These are phyloP conservation scores for Laspeyria flexula DNA, from an alignment of 2,888 invertebrate species.

Conservation along the genomic window DNA sequence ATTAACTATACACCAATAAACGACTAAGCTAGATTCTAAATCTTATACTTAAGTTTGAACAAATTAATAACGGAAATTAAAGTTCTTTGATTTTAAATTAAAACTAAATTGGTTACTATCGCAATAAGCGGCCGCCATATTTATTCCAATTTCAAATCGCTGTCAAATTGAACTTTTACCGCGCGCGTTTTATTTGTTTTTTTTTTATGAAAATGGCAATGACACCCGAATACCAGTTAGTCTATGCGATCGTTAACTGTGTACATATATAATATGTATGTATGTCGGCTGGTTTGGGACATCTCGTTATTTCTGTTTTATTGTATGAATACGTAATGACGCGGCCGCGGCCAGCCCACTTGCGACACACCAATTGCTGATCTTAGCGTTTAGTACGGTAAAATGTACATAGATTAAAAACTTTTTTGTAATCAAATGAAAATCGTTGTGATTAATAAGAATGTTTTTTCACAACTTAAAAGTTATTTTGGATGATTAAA, in stretches of 20 bases:
- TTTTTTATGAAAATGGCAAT: constrained; percentile 27
- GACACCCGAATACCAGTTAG: constrained; percentile 19
- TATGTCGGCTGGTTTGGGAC: constrained; percentile 48
- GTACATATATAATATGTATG: constrained; percentile 19
- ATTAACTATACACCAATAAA: not conserved
- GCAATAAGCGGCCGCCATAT: constrained; percentile 2
- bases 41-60: constrained; percentile 5
- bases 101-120: constrained; percentile 2
- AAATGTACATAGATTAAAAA: constrained; percentile 63
- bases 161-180: constrained; percentile 1
- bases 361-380: constrained; percentile 81
- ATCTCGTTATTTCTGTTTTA: constrained; percentile 83
- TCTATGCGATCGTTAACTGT: constrained; percentile 20
- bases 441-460: no score
- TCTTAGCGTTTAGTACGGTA: constrained; percentile 69
- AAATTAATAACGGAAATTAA: constrained; percentile 10
- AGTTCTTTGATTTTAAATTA: constrained; percentile 1
- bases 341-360: constrained; percentile 55
- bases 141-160: constrained; percentile 13
- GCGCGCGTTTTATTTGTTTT: not conserved
- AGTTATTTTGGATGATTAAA: no score
- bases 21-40: not conserved
- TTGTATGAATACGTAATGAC: constrained; percentile 82
- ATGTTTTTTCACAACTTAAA: no score
- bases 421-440: constrained; percentile 7